Evolutionary conservation across 2,888 invertebrate genomes (phyloP).

Genomic region (Amaurobius ferox): DNA sequence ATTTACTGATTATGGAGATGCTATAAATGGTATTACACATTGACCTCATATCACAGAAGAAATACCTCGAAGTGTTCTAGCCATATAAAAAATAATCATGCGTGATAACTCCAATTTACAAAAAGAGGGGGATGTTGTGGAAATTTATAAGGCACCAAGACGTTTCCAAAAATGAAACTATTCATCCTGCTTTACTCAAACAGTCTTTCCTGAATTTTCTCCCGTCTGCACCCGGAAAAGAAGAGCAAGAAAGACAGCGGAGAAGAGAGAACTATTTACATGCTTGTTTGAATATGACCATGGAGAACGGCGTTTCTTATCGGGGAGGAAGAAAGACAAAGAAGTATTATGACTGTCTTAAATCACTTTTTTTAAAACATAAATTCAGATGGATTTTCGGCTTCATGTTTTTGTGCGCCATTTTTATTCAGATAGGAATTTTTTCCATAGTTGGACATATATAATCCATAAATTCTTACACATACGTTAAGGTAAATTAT

Average conservation of each 20-base stretch:
- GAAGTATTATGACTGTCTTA: not conserved
- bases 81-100: constrained; percentile 8
- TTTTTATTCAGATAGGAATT: not conserved
- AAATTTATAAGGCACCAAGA: not conserved
- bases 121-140: not conserved
- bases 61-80: too few species aligned
- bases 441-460: not conserved
- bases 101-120: not conserved
- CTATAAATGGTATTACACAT: too few species aligned
- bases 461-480: not conserved
- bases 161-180: not conserved
- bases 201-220: not conserved
- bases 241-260: not conserved
- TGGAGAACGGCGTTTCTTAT: not conserved
- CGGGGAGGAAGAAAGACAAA: constrained; percentile 1
- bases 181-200: not conserved
- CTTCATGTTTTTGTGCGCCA: not conserved
- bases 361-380: not conserved
- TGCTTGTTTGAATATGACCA: not conserved
- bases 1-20: too few species aligned
- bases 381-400: not conserved
- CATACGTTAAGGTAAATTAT: too few species aligned
- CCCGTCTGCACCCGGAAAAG: not conserved
- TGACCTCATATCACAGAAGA: too few species aligned
- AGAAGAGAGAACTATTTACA: not conserved